These are phyloP conservation scores for Shinisaurus crocodilurus DNA, from an alignment of 2,113 vertebrate genomes.

Conservation along the genomic window DNA sequence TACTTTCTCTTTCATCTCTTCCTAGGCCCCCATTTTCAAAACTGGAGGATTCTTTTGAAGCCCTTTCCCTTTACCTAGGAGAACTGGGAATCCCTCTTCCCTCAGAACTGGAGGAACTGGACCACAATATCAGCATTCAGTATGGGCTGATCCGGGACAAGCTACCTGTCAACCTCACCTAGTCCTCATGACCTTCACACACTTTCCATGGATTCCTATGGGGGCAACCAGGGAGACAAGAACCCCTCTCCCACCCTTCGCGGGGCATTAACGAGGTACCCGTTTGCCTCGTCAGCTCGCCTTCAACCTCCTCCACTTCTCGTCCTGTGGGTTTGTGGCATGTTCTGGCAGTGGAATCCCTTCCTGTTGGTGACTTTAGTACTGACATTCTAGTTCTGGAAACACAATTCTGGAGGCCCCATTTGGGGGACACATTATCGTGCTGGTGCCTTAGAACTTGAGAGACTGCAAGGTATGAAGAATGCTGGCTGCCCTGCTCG, in stretches of 20 bases:
- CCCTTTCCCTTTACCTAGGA: conserved; percentile 88
- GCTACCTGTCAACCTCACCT: conserved; percentile 64
- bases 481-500: conserved; percentile 49
- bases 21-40: conserved; percentile 91
- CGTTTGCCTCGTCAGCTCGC: conserved; percentile 17
- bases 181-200: conserved; percentile 1
- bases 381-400: conserved; percentile 58
- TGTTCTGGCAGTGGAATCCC: conserved; percentile 57
- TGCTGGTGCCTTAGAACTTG: conserved; percentile 68
- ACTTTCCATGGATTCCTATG: not conserved
- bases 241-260: conserved; percentile 53
- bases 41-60: conserved; percentile 94
- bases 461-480: conserved; percentile 78
- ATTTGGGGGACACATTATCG: conserved; percentile 58
- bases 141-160: conserved; percentile 78
- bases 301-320: conserved; percentile 56
- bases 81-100: conserved; percentile 94
- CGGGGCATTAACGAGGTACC: conserved; percentile 55
- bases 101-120: conserved; percentile 91
- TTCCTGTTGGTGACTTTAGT: conserved; percentile 68
- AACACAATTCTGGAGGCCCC: conserved; percentile 45
- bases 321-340: conserved; percentile 55
- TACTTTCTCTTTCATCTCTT: conserved; percentile 27
- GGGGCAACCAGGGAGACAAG: conserved; percentile 17
- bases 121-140: conserved; percentile 82